phyloP scores from a whole-genome alignment of 2,888 invertebrate species.

The Drepana falcataria region DNA sequence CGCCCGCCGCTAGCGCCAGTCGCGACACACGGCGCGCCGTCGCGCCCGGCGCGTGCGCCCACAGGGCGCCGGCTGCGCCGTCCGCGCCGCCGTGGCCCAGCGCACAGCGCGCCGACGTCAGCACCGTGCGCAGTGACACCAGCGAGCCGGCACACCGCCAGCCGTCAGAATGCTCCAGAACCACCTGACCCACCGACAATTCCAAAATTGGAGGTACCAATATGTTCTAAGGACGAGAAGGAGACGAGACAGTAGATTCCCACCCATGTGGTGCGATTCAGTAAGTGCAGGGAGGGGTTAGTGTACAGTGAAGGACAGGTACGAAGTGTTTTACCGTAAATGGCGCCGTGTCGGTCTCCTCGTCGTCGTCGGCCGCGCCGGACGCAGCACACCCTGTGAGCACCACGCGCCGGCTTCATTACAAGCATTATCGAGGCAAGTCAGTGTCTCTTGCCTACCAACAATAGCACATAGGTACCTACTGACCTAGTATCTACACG shows the following conservation, averaged over 20 bases:
- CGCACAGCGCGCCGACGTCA: conserved; percentile 43
- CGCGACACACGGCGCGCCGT: conserved; percentile 18
- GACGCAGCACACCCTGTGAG: background rate
- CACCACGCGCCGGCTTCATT: background rate
- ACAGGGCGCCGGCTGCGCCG: conserved; percentile 15
- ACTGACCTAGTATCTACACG: too few relatives aligned
- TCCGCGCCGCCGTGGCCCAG: conserved; percentile 15
- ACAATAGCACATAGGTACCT: too few relatives aligned
- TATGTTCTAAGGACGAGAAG: too few relatives aligned
- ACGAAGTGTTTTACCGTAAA: conserved; percentile 35
- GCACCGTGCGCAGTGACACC: conserved; percentile 38
- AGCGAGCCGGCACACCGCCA: conserved; percentile 30
- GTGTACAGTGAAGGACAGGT: too few relatives aligned
- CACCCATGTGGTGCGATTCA: too few relatives aligned
- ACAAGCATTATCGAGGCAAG: too few relatives aligned
- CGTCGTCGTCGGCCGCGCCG: conserved; percentile 18
- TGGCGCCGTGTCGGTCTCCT: conserved; percentile 42
- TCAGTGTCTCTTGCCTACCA: too few relatives aligned
- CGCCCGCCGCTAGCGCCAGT: conserved; percentile 20
- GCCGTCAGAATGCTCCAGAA: conserved; percentile 36
- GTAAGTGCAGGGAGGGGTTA: too few relatives aligned
- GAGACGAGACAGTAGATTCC: too few relatives aligned
- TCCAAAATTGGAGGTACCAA: too few relatives aligned
- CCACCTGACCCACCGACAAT: conserved; percentile 21
- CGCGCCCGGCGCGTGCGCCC: conserved; percentile 23